Evolutionary conservation across 2,113 vertebrate genomes (phyloP).

Genomic region (Anguilla japonica): DNA sequence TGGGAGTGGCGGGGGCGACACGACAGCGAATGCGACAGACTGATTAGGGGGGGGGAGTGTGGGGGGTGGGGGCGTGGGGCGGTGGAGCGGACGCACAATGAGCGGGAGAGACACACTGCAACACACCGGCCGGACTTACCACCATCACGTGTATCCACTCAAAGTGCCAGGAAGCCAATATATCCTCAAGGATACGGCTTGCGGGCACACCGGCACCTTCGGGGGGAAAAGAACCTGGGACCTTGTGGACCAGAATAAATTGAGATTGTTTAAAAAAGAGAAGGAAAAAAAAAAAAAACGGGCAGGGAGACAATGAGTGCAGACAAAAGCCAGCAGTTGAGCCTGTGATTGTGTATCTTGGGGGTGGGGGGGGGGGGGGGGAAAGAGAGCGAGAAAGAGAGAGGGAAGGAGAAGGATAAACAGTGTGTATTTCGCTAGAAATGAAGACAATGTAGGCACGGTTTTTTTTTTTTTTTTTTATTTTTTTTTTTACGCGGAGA

Average conservation of each 20-base stretch:
- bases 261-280: constrained; percentile 54
- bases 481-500: constrained; percentile 56
- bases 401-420: constrained; percentile 38
- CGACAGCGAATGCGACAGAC: constrained; percentile 49
- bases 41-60: background rate
- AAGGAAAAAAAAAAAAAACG: background rate
- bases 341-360: constrained; percentile 26
- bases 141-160: constrained; percentile 76
- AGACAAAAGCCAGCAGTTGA: constrained; percentile 29
- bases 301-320: constrained; percentile 45
- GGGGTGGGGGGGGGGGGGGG: background rate
- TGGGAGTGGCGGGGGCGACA: background rate
- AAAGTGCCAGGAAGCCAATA: constrained; percentile 81
- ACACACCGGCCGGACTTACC: constrained; percentile 67
- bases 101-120: background rate
- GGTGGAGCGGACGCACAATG: constrained; percentile 42
- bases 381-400: constrained; percentile 29
- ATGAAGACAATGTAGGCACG: constrained; percentile 61
- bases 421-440: constrained; percentile 23
- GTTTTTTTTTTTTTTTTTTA: constrained; percentile 38
- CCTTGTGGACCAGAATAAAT: constrained; percentile 76
- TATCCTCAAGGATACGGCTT: constrained; percentile 77
- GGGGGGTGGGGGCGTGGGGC: too few relatives aligned
- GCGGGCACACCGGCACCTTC: constrained; percentile 65
- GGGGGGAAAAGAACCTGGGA: constrained; percentile 68